These are phyloP conservation scores for Temnothorax ravouxi DNA, from an alignment of 2,888 invertebrate genomes.

Conservation along the genomic window DNA sequence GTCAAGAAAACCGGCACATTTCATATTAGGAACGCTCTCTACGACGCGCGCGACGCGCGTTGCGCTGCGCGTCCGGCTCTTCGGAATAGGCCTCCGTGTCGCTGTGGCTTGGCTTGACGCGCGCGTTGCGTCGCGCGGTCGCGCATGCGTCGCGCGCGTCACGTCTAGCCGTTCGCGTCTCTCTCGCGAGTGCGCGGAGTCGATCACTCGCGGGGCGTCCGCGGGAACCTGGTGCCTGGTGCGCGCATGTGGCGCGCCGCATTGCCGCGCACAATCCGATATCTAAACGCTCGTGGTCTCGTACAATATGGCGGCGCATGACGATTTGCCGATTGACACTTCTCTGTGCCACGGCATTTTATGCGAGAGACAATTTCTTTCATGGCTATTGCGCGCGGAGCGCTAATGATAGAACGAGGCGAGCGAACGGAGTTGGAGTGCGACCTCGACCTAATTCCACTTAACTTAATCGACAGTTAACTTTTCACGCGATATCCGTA, in stretches of 20 bases:
- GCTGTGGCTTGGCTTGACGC: neutral
- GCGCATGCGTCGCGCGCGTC: neutral
- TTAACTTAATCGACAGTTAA: neutral
- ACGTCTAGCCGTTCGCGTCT: neutral
- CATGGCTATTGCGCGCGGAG: neutral
- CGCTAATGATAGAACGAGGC: neutral
- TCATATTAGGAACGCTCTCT: slow-evolving; percentile 66
- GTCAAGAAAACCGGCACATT: slow-evolving; percentile 74
- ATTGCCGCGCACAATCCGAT: slow-evolving; percentile 13
- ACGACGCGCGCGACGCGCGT: neutral
- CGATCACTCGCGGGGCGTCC: neutral
- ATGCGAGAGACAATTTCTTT: neutral
- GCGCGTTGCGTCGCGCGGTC: neutral
- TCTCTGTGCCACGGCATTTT: neutral
- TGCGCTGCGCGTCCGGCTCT: neutral
- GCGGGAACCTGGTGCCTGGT: neutral
- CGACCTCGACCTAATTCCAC: neutral
- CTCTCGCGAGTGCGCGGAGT: neutral
- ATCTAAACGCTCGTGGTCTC: neutral
- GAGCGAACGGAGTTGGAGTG: neutral
- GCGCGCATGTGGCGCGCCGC: neutral
- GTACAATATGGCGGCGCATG: slow-evolving; percentile 16
- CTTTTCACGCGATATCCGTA: neutral
- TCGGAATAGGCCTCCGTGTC: neutral
- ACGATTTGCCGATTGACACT: neutral